Base-by-base conservation (phyloP, 2,888 invertebrate genomes). In the Dermolepida albohirtum region DNA sequence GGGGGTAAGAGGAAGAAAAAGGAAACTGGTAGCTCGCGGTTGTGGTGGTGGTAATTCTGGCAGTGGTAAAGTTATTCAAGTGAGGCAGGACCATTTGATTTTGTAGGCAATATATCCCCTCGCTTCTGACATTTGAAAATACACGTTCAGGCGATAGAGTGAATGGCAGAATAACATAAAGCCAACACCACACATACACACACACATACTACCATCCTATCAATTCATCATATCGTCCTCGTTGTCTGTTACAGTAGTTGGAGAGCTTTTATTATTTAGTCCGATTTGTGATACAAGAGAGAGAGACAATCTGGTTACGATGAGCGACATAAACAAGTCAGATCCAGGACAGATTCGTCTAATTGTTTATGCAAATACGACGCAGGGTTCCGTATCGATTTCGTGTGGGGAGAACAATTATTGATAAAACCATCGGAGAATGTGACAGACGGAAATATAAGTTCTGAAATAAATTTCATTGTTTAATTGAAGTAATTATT, bases 301-400 rank as follows among this genome's bases (percentile, higher is more conserved):
- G 34, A 34, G 1, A 44, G 52, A 66, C 59, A 50, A 66, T 49
- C 40, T 66, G 47, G 47, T 22, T 8, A 39, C 12, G 55, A 50
- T 59, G 49, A 27, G 22, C 11, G 27, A 14, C 59, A 66, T 66
- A 66, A 66, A 66, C 57, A 57, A 66, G 47, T 66, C 66, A 59
- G 27, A 17, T 49, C 7, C 66, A 51, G 66, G 51, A 66, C 49
- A 40, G 49, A 57, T 55, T 55, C 49, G 50, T 50, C 59, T 66
- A 66, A 66, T 66, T 59, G 66, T 66, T 41, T 59, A 66, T 66
- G 59, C 51, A 59, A 66, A 66, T 55, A 40, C 44, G 12, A 10
- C 1, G 34, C 6, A 10, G 34, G 2, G 51, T 22, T 27, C 29
- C 7, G 10, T 51, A 51, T 51, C 51, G 51, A 51, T 51, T 22